A percentile compares a stretch with the other conserved stretches of the same genome.
phyloP scores from a whole-genome alignment of 1,140 invertebrate genomes.

The Atta cephalotes region DNA sequence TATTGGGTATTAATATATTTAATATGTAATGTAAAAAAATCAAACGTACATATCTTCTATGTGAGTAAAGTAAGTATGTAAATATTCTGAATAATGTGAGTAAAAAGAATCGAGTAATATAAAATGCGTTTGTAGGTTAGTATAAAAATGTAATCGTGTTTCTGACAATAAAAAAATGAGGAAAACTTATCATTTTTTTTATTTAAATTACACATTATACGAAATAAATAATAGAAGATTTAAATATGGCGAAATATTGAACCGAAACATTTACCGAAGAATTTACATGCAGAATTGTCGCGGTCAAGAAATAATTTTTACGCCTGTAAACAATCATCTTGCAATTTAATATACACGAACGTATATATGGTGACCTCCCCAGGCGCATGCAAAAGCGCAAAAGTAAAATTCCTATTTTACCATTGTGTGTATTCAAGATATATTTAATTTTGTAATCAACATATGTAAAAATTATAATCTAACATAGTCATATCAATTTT shows the following conservation, averaged over 20 bases:
- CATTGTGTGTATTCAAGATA: neutral
- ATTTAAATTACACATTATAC: neutral
- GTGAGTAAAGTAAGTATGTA: neutral
- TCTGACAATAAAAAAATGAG: neutral
- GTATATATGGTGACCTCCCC: neutral
- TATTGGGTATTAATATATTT: neutral
- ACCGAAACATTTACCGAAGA: neutral
- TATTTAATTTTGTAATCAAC: neutral
- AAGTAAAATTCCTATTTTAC: neutral
- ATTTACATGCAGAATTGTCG: neutral
- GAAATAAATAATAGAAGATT: neutral
- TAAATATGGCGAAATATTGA: neutral
- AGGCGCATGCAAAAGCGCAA: constrained; percentile 6
- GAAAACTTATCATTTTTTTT: neutral
- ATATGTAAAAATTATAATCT: neutral
- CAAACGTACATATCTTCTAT: neutral
- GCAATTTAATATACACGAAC: neutral
- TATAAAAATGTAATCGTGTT: neutral
- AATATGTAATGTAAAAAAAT: too few species aligned
- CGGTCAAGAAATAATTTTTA: neutral
- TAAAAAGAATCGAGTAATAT: neutral
- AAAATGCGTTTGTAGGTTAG: neutral
- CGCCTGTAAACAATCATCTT: neutral
- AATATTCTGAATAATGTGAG: neutral
- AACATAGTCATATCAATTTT: neutral